Percentiles rank a stretch among this genome's conserved stretches.
Evolutionary conservation across 2,797 vertebrate genomes (phyloP).

Genomic region (Aplochiton taeniatus): DNA sequence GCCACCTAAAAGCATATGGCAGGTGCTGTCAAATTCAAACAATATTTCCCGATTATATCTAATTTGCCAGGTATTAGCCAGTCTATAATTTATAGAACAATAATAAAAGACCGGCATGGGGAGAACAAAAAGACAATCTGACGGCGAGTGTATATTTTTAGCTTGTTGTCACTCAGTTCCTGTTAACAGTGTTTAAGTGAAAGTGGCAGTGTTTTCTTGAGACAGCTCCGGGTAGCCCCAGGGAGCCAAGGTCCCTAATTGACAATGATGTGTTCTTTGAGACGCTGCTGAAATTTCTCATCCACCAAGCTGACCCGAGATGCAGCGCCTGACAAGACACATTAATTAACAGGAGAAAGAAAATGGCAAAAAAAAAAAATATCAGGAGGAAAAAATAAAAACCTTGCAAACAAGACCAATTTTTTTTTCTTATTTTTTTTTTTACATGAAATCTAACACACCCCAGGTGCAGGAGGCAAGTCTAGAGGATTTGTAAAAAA

Average conservation of each 20-base stretch:
- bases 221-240: constrained; percentile 66
- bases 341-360: constrained; percentile 70
- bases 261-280: constrained; percentile 79
- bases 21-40: constrained; percentile 7
- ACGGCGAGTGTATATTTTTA: constrained; percentile 54
- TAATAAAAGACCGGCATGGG: constrained; percentile 23
- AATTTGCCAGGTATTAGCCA: constrained; percentile 10
- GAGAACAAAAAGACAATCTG: constrained; percentile 41
- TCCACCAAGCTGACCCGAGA: constrained; percentile 64
- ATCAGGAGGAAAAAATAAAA: constrained; percentile 27
- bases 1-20: background rate
- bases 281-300: constrained; percentile 67
- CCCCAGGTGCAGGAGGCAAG: no score
- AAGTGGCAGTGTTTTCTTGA: constrained; percentile 71
- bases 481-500: no score
- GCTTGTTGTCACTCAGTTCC: constrained; percentile 61
- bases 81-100: constrained; percentile 28
- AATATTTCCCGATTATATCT: constrained; percentile 27
- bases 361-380: constrained; percentile 51
- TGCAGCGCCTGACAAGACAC: constrained; percentile 67
- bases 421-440: no score
- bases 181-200: constrained; percentile 69
- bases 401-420: constrained; percentile 16
- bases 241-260: constrained; percentile 71
- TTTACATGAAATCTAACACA: no score